Evolutionary conservation across 35 echinoderm and acorn worm genomes (phyloP), one percentile per base, ranked within the genome.

Genomic region (Ophioderma brevispina): DNA sequence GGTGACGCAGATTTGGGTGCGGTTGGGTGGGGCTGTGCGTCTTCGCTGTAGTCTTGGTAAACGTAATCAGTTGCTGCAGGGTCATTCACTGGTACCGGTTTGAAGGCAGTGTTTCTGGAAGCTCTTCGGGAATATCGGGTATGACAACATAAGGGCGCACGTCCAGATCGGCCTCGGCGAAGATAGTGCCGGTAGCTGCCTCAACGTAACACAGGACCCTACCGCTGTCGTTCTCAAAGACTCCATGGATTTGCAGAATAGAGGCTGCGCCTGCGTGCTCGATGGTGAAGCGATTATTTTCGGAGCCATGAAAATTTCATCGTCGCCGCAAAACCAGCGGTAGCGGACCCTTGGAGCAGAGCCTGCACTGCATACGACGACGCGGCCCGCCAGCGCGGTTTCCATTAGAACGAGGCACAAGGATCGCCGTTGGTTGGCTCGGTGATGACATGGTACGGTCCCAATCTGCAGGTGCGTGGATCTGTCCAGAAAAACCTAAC

Each of bases 321-420:
- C 31, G 0, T 42, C 76, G 46, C 52, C 82, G 30, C 85, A 33
- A 34, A 91, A 85, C 90, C 90, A 91, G 32, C 41, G 82, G 46
- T 85, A 91, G 81, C 33, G 37, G 18, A 43, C 90, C 31, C 90
- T 46, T 21, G 90, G 82, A 19, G 90, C 90, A 10, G 81, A 49
- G 15, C 64, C 34, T 42, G 82, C 90, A 52, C 64, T 80, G 52
- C 90, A 91, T 21, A 91, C 39, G 76, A 91, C n/a, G 90, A 91
- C 41, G 76, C 76, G 37, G 76, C 38, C 36, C 36, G 4, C 82
- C 82, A 10, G 70, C 37, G 19, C 37, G 49, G 77, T 59, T n/a
- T 84, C 82, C 0, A 64, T 76, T 19, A 38, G 36, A n/a, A 40
- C 81, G 33, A 1, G 90, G 90, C 31, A 83, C 82, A 28, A 91